These are phyloP conservation scores for Catharus bicknelli DNA, from an alignment of 2,113 vertebrate species.

Conservation along the genomic window DNA sequence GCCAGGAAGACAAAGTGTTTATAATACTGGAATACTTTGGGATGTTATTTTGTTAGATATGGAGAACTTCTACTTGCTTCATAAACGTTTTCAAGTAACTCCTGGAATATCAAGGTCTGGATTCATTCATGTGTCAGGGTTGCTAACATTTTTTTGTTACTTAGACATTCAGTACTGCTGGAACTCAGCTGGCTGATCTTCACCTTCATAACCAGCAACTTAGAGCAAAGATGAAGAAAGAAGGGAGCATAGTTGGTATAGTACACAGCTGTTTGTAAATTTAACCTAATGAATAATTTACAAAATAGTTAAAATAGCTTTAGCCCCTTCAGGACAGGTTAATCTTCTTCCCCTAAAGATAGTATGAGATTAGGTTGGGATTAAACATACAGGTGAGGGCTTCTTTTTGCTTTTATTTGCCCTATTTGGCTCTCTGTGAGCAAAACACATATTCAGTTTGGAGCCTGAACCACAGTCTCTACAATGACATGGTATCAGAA, in stretches of 20 bases:
- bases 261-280: not conserved
- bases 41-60: not conserved
- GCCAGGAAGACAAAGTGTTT: not conserved
- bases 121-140: not conserved
- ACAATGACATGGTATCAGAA: not conserved
- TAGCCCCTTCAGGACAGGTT: not conserved
- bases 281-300: not conserved
- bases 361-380: not conserved
- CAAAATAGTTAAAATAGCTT: not conserved
- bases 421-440: not conserved
- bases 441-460: not conserved
- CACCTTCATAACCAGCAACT: slow-evolving; percentile 87
- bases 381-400: not conserved
- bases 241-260: slow-evolving; percentile 83
- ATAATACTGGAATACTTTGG: not conserved
- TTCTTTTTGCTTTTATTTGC: not conserved
- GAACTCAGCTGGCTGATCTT: slow-evolving; percentile 85
- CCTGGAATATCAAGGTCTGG: not conserved
- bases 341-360: not conserved
- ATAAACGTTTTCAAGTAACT: not conserved
- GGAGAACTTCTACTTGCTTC: not conserved
- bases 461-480: not conserved
- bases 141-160: slow-evolving; percentile 8
- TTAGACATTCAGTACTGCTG: slow-evolving; percentile 80
- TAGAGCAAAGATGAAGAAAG: slow-evolving; percentile 75